Evolutionary conservation across 2,888 invertebrate species (phyloP).

Genomic region (Acanthosepion lycidas): DNA sequence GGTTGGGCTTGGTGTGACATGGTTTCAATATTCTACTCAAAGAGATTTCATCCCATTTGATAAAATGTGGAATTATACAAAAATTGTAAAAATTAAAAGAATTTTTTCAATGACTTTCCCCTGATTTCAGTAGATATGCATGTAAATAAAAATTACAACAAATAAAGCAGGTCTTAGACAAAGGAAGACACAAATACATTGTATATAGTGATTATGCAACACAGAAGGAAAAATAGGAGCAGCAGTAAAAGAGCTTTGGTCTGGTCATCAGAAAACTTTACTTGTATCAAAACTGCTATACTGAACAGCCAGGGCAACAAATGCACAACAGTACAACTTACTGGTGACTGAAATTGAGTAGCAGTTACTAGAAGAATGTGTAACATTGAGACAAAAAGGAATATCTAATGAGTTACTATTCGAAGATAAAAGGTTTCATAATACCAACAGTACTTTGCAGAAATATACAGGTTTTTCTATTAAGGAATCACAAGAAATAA

Average conservation of each 20-base stretch:
- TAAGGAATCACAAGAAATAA: too few relatives aligned
- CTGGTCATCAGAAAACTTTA: not conserved
- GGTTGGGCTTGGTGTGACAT: not conserved
- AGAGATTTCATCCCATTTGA: not conserved
- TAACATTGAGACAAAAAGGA: too few relatives aligned
- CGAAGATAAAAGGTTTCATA: too few relatives aligned
- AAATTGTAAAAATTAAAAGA: not conserved
- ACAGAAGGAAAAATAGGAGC: not conserved
- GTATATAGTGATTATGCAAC: not conserved
- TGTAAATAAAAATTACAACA: not conserved
- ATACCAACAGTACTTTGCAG: too few relatives aligned
- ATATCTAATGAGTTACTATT: too few relatives aligned
- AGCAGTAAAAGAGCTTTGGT: not conserved
- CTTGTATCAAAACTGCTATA: not conserved
- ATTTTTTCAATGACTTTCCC: not conserved
- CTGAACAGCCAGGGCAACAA: not conserved
- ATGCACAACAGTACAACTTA: not conserved
- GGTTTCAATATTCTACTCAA: not conserved
- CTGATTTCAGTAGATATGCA: not conserved
- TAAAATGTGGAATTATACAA: not conserved
- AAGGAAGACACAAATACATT: not conserved
- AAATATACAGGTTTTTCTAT: too few relatives aligned
- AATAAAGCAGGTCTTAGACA: not conserved
- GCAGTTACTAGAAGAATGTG: too few relatives aligned
- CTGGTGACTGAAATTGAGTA: too few relatives aligned